Evolutionary conservation across 2,888 invertebrate species (phyloP).

Genomic region (Ichneumoninae sp.): DNA sequence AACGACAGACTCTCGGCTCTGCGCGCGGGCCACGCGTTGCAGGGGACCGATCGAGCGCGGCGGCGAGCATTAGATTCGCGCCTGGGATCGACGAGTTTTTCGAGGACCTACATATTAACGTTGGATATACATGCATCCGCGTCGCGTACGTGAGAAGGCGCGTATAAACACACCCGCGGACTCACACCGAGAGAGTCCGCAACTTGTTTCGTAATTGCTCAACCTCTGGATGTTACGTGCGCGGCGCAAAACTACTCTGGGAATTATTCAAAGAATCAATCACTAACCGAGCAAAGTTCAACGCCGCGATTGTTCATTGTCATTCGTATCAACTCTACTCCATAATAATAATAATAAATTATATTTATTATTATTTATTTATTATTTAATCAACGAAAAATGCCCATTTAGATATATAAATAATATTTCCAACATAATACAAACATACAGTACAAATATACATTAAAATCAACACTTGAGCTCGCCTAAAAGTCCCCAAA

Average conservation of each 20-base stretch:
- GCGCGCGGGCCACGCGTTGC: conserved; percentile 29
- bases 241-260: conserved; percentile 15
- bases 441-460: too few species aligned
- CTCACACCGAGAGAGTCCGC: conserved; percentile 20
- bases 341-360: background rate
- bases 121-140: conserved; percentile 6
- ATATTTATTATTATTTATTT: too few species aligned
- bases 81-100: conserved; percentile 50
- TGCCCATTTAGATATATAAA: too few species aligned
- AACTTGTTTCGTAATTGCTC: conserved; percentile 56
- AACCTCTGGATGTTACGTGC: conserved; percentile 9
- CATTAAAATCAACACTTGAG: too few species aligned
- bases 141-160: background rate
- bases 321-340: background rate
- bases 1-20: conserved; percentile 41
- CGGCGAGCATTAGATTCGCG: conserved; percentile 33
- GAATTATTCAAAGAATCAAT: conserved; percentile 42
- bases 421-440: too few species aligned
- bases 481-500: too few species aligned
- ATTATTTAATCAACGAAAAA: too few species aligned
- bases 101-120: conserved; percentile 41
- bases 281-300: conserved; percentile 4
- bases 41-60: background rate
- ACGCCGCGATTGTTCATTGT: background rate
- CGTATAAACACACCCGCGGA: background rate